Percentiles rank a stretch among this genome's conserved stretches.
Evolutionary conservation across 2,888 invertebrate genomes (phyloP).

Genomic region (Ormia ochracea): DNA sequence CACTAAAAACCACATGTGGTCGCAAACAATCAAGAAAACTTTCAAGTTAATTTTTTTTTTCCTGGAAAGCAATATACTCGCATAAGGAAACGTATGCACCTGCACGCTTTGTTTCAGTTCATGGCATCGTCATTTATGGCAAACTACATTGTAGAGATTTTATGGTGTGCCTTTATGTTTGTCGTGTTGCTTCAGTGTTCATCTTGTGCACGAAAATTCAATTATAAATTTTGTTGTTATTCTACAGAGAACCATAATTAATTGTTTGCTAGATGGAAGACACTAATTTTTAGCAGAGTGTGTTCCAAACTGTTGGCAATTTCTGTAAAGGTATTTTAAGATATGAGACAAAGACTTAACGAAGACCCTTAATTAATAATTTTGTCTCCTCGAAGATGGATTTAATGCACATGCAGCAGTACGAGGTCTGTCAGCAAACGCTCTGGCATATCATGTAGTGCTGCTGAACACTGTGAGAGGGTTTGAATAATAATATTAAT

Average conservation of each 20-base stretch:
- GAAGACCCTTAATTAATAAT: slow-evolving; percentile 37
- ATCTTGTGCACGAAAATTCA: slow-evolving; percentile 61
- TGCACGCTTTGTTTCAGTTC: neutral
- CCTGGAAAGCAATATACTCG: neutral
- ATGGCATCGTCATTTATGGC: slow-evolving; percentile 9
- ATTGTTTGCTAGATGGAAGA: slow-evolving; percentile 52
- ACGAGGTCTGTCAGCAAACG: neutral
- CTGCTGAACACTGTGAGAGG: too few species aligned
- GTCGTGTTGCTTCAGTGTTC: slow-evolving; percentile 19
- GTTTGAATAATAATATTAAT: too few species aligned
- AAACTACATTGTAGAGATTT: slow-evolving; percentile 37
- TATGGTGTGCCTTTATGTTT: slow-evolving; percentile 19
- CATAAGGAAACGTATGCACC: neutral
- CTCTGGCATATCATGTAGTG: too few species aligned
- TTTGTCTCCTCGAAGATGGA: slow-evolving; percentile 11
- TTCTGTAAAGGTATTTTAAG: neutral
- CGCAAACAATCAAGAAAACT: slow-evolving; percentile 64
- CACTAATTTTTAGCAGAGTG: neutral
- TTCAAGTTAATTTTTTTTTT: slow-evolving; percentile 13
- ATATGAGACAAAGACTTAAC: slow-evolving; percentile 5
- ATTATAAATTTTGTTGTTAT: slow-evolving; percentile 63
- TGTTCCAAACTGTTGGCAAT: neutral
- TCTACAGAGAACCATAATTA: slow-evolving; percentile 64
- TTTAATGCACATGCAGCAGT: neutral
- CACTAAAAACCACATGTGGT: slow-evolving; percentile 64